Percentiles rank a stretch among this genome's conserved stretches.
phyloP scores from a whole-genome alignment of 2,888 invertebrate genomes.

The Hipparchia semele region DNA sequence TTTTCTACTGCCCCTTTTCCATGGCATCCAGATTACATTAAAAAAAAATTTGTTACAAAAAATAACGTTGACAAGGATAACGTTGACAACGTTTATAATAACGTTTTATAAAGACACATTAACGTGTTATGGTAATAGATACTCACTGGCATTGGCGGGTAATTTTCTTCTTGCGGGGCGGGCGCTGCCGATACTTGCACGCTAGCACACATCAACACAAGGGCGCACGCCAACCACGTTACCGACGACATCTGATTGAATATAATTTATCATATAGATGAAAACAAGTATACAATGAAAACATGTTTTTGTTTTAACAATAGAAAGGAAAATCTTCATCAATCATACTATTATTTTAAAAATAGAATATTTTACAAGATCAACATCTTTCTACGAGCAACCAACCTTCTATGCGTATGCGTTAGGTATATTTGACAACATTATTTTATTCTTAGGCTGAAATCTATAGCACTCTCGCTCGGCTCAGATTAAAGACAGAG shows the following conservation, averaged over 20 bases:
- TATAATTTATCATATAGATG: slow-evolving; percentile 1
- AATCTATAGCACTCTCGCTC: no score
- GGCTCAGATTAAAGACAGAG: no score
- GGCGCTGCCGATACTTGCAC: slow-evolving; percentile 61
- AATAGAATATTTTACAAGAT: no score
- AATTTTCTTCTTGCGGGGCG: slow-evolving; percentile 63
- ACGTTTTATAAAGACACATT: neutral
- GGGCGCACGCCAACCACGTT: slow-evolving; percentile 61
- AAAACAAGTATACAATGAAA: neutral
- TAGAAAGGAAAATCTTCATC: neutral
- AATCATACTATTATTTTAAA: neutral
- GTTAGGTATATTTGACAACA: no score
- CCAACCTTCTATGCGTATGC: no score
- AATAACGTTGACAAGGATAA: no score
- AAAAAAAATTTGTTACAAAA: no score
- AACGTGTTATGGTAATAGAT: slow-evolving; percentile 15
- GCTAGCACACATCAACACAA: slow-evolving; percentile 63
- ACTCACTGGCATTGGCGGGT: slow-evolving; percentile 78
- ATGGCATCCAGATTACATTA: no score
- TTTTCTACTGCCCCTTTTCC: no score
- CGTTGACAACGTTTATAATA: no score
- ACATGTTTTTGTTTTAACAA: neutral
- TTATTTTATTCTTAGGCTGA: no score
- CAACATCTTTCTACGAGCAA: no score
- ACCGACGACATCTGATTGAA: slow-evolving; percentile 61